phyloP scores from a whole-genome alignment of 2,888 invertebrate species.

The Eristalis arbustorum region DNA sequence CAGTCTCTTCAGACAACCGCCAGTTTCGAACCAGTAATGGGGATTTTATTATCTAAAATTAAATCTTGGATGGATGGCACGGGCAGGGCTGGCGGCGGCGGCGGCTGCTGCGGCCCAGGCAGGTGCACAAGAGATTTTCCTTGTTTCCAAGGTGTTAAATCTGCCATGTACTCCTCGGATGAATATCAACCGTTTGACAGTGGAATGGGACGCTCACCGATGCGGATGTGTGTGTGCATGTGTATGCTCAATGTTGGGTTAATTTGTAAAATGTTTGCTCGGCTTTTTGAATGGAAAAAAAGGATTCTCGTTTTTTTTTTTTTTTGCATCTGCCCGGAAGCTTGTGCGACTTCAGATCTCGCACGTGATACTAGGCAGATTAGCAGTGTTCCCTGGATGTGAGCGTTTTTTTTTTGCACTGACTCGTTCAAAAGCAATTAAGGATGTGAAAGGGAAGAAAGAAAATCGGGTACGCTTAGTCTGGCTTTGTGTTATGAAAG shows the following conservation, averaged over 20 bases:
- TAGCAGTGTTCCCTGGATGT: not conserved
- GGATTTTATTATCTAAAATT: conserved; percentile 70
- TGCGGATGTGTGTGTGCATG: not conserved
- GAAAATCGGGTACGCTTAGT: not conserved
- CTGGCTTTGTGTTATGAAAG: not conserved
- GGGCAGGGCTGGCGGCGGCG: conserved; percentile 4
- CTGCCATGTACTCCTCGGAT: conserved; percentile 48
- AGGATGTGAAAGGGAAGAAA: not conserved
- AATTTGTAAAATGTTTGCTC: conserved; percentile 19
- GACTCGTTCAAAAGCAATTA: not conserved
- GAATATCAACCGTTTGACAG: conserved; percentile 39
- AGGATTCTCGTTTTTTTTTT: no score
- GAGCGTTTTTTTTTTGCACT: not conserved
- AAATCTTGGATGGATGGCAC: conserved; percentile 63
- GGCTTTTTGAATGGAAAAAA: conserved; percentile 43
- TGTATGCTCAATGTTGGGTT: conserved; percentile 49
- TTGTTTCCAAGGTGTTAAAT: conserved; percentile 69
- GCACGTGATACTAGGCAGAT: not conserved
- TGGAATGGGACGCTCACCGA: conserved; percentile 37
- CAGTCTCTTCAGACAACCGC: conserved; percentile 56
- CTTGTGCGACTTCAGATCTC: not conserved
- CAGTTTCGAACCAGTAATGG: conserved; percentile 66
- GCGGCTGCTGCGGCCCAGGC: not conserved
- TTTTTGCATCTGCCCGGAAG: not conserved
- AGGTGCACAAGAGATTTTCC: conserved; percentile 42